These are phyloP conservation scores for Trichosurus vulpecula DNA, from an alignment of 2,797 vertebrate species.

Conservation along the genomic window DNA sequence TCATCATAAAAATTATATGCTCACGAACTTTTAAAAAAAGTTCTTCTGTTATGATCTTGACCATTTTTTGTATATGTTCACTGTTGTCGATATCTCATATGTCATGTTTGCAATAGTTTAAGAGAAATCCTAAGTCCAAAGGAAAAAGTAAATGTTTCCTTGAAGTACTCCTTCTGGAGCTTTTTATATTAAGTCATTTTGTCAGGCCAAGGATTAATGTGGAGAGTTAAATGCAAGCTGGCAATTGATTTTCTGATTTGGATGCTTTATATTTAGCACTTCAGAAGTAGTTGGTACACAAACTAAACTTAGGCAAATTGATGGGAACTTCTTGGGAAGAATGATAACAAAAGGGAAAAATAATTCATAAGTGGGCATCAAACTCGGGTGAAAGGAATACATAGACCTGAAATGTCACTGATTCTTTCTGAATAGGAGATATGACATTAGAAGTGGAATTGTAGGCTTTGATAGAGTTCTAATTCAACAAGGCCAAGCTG, in stretches of 20 bases:
- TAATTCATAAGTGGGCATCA: rapidly evolving
- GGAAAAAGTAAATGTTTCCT: neutral
- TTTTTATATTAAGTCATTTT: neutral
- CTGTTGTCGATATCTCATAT: neutral
- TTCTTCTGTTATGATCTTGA: neutral
- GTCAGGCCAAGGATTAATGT: neutral
- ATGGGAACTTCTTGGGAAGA: neutral
- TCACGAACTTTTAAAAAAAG: neutral
- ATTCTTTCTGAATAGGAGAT: neutral
- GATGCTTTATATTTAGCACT: neutral
- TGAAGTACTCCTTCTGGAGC: neutral
- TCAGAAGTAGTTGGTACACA: constrained; percentile 8
- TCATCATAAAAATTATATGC: neutral
- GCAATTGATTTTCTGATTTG: constrained; percentile 14
- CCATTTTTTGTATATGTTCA: neutral
- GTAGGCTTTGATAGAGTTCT: neutral
- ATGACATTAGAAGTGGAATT: neutral
- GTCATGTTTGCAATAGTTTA: neutral
- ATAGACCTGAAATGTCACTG: neutral
- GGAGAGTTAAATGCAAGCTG: neutral
- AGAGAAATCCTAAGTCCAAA: neutral
- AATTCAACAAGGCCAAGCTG: neutral
- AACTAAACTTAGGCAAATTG: neutral
- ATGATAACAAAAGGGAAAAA: constrained; percentile 22
- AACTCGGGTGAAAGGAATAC: neutral